Conservation (phyloP, 1,140 invertebrate species). For the Lordiphosa stackelbergi region DNA sequence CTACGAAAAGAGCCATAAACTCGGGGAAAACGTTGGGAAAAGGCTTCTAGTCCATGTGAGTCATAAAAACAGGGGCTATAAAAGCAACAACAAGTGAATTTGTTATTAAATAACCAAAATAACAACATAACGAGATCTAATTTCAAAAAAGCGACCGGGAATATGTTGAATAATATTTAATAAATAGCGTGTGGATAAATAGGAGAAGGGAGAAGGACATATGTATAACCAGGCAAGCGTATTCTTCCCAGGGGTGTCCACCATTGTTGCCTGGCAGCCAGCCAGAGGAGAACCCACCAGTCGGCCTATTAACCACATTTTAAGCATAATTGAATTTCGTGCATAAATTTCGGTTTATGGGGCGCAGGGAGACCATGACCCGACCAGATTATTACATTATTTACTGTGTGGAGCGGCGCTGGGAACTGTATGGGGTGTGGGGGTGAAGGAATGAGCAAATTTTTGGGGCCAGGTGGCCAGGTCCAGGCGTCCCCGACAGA, state of each 20-base stretch:
- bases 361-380: slow-evolving; percentile 63
- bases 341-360: slow-evolving; percentile 74
- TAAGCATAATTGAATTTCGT: slow-evolving; percentile 75
- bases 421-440: slow-evolving; percentile 6
- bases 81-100: slow-evolving; percentile 45
- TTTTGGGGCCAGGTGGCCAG: slow-evolving; percentile 11
- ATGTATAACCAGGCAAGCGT: slow-evolving; percentile 34
- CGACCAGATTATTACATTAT: slow-evolving; percentile 71
- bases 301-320: slow-evolving; percentile 73
- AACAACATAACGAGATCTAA: slow-evolving; percentile 67
- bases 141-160: slow-evolving; percentile 32
- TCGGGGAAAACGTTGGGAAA: background rate
- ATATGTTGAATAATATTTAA: slow-evolving; percentile 49
- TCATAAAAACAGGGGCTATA: slow-evolving; percentile 44
- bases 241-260: slow-evolving; percentile 46
- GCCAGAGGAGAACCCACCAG: slow-evolving; percentile 34
- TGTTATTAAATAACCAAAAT: slow-evolving; percentile 61
- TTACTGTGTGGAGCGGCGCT: slow-evolving; percentile 44
- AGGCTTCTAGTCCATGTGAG: slow-evolving; percentile 19
- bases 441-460: slow-evolving; percentile 2
- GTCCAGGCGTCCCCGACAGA: slow-evolving; percentile 48
- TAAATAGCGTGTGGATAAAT: slow-evolving; percentile 16
- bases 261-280: slow-evolving; percentile 51
- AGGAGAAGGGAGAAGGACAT: background rate
- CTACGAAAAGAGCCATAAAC: slow-evolving; percentile 6